phyloP scores from a whole-genome alignment of 2,797 vertebrate species.

The Heliangelus exortis region DNA sequence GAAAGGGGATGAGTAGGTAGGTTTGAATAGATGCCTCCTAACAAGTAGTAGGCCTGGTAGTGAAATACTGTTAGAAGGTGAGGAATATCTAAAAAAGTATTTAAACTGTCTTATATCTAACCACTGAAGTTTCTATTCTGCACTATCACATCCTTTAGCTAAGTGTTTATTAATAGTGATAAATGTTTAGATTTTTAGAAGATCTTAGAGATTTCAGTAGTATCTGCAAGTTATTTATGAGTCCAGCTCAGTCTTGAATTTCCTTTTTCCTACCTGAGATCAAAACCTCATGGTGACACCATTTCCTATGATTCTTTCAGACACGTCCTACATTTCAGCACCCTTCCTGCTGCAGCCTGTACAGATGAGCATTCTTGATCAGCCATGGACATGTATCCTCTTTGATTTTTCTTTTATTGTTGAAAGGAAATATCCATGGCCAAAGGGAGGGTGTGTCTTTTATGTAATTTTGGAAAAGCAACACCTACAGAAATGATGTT shows the following conservation, averaged over 20 bases:
- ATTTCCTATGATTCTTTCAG: slow-evolving; percentile 53
- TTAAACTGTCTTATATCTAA: not conserved
- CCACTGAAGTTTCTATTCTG: not conserved
- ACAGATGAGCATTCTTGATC: not conserved
- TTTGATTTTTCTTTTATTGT: slow-evolving; percentile 1
- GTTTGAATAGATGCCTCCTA: not conserved
- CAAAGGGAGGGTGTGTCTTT: slow-evolving; percentile 15
- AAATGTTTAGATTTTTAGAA: not conserved
- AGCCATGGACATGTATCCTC: not conserved
- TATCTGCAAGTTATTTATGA: not conserved
- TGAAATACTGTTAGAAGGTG: not conserved
- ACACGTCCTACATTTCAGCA: not conserved
- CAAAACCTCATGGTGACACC: slow-evolving; percentile 14
- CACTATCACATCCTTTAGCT: not conserved
- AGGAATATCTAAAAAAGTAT: not conserved
- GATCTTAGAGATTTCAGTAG: not conserved
- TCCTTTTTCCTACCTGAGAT: slow-evolving; percentile 35
- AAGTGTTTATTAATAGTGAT: not conserved
- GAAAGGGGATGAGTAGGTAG: not conserved
- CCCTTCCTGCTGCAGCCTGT: slow-evolving; percentile 21
- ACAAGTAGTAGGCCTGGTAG: not conserved
- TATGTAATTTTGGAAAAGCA: not conserved
- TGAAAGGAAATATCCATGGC: slow-evolving; percentile 43
- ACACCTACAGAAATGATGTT: not conserved
- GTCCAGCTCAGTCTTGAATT: not conserved